phyloP scores from a whole-genome alignment of 2,113 vertebrate genomes.

The Balaenoptera acutorostrata region DNA sequence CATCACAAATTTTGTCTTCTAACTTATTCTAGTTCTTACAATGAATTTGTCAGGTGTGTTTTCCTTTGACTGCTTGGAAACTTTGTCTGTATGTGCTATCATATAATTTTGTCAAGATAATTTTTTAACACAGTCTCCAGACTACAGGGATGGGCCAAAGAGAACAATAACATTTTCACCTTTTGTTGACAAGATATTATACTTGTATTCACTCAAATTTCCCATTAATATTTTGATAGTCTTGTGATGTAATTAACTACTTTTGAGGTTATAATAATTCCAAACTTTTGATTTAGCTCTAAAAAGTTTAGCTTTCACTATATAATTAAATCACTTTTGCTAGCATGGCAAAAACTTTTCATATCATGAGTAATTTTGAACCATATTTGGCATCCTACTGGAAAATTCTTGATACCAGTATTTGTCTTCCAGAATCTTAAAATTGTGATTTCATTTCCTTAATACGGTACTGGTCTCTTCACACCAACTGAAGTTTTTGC shows the following conservation, averaged over 20 bases:
- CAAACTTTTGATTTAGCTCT: background rate
- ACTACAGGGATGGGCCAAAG: background rate
- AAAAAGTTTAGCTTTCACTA: background rate
- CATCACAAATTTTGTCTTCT: background rate
- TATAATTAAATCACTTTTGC: background rate
- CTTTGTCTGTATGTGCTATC: background rate
- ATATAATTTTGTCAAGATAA: background rate
- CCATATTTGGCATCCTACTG: background rate
- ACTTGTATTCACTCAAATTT: background rate
- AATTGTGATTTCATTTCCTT: slow-evolving; percentile 63
- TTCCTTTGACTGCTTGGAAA: background rate
- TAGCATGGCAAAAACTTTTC: background rate
- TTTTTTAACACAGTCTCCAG: background rate
- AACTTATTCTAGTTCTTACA: background rate
- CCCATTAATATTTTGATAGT: background rate
- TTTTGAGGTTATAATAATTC: background rate
- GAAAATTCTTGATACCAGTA: background rate
- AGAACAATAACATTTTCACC: background rate
- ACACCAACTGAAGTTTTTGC: slow-evolving; percentile 57
- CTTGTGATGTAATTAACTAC: background rate
- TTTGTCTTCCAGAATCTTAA: background rate
- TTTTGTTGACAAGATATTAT: background rate
- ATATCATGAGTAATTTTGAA: background rate
- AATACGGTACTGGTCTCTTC: slow-evolving; percentile 53
- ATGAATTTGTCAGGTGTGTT: background rate